These are phyloP conservation scores for Nemotelus pantherinus DNA, from an alignment of 2,888 invertebrate genomes.

Conservation along the genomic window DNA sequence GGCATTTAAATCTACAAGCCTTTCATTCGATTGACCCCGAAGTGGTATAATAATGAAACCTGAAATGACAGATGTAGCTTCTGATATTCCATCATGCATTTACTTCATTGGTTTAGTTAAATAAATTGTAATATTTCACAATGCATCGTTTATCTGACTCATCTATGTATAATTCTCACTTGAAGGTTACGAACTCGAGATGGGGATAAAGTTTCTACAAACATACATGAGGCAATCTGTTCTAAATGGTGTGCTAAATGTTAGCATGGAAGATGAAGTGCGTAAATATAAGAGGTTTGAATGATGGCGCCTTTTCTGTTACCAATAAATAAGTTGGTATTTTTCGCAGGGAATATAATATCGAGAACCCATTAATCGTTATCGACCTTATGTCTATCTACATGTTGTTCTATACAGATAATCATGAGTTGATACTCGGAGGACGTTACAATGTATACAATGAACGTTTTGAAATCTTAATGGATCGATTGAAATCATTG, in stretches of 20 bases:
- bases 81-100: too few species aligned
- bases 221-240: slow-evolving; percentile 9
- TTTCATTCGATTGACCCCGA: too few species aligned
- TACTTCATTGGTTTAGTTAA: too few species aligned
- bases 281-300: slow-evolving; percentile 30
- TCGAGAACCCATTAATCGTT: slow-evolving; percentile 18
- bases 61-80: too few species aligned
- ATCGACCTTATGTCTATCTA: slow-evolving; percentile 14
- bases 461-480: slow-evolving; percentile 5
- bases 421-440: slow-evolving; percentile 30
- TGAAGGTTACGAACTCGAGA: not conserved
- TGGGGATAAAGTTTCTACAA: slow-evolving; percentile 31
- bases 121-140: too few species aligned
- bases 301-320: not conserved
- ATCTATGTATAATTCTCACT: too few species aligned
- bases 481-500: slow-evolving; percentile 17
- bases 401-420: not conserved
- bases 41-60: too few species aligned
- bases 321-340: not conserved
- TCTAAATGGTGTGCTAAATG: not conserved
- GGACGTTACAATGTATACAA: slow-evolving; percentile 30
- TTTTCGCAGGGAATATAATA: slow-evolving; percentile 16
- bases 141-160: too few species aligned
- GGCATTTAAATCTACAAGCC: too few species aligned
- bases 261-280: slow-evolving; percentile 27